Percentiles rank a stretch among this genome's conserved stretches.
Conservation (phyloP, 2,888 invertebrate species). For the Lasioglossum morio region DNA sequence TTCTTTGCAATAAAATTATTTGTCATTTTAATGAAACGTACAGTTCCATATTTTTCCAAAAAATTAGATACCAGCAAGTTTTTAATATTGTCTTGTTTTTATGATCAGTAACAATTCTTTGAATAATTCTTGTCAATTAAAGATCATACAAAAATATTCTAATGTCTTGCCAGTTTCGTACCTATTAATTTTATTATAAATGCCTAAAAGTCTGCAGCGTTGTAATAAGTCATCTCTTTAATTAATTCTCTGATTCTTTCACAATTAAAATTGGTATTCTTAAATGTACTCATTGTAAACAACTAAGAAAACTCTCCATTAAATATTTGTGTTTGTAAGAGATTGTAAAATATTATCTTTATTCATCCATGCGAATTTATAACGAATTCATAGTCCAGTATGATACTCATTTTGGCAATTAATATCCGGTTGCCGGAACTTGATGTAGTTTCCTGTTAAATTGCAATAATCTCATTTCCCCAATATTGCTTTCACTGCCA, state of each 20-base stretch:
- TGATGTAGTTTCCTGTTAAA: not conserved
- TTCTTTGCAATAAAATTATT: no score
- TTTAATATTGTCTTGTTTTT: no score
- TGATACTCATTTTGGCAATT: not conserved
- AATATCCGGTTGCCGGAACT: not conserved
- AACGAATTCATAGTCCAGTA: not conserved
- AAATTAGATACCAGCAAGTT: no score
- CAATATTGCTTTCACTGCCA: not conserved
- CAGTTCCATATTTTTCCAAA: no score
- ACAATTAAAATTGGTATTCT: not conserved
- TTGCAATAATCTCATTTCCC: not conserved
- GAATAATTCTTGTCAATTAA: no score
- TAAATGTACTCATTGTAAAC: not conserved
- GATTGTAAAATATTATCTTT: not conserved
- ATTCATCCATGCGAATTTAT: not conserved
- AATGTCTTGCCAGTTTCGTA: no score
- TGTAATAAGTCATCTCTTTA: not conserved
- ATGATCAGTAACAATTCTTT: no score
- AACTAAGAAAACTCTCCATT: not conserved
- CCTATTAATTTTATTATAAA: not conserved
- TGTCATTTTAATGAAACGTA: no score
- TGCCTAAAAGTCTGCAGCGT: not conserved
- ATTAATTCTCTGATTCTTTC: not conserved
- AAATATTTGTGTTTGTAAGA: not conserved
- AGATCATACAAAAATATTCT: no score